These are phyloP conservation scores for Anoplophora glabripennis DNA, from an alignment of 1,140 invertebrate genomes.

Conservation along the genomic window DNA sequence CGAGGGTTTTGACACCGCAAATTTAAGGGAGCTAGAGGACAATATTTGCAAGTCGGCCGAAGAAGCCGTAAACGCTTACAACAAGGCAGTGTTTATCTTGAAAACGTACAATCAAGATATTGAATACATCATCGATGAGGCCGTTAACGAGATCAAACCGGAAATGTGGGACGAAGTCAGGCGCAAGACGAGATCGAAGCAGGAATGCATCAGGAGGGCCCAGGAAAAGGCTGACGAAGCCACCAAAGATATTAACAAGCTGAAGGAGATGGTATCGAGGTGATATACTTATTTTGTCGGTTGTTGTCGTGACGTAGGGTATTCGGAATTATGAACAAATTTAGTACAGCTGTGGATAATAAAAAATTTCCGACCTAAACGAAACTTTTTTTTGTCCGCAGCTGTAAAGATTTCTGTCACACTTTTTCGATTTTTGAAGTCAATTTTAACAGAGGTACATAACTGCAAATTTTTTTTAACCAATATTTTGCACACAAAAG, in stretches of 20 bases:
- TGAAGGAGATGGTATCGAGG: slow-evolving; percentile 40
- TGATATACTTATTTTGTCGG: background rate
- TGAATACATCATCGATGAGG: slow-evolving; percentile 57
- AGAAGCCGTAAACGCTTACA: slow-evolving; percentile 57
- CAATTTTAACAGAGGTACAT: too few species aligned
- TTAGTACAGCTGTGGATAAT: too few species aligned
- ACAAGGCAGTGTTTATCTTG: slow-evolving; percentile 54
- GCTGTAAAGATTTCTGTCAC: too few species aligned
- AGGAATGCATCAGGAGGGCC: slow-evolving; percentile 52
- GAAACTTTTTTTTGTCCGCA: too few species aligned
- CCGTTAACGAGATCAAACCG: slow-evolving; percentile 55
- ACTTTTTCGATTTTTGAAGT: too few species aligned
- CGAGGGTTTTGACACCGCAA: slow-evolving; percentile 37
- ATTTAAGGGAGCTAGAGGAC: slow-evolving; percentile 56
- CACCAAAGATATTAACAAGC: slow-evolving; percentile 41
- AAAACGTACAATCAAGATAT: slow-evolving; percentile 61
- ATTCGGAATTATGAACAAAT: too few species aligned
- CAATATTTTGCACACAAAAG: too few species aligned
- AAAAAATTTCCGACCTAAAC: too few species aligned
- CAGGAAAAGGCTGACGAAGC: slow-evolving; percentile 52
- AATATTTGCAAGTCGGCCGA: slow-evolving; percentile 53
- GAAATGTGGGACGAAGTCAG: slow-evolving; percentile 59
- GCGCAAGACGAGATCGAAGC: slow-evolving; percentile 55
- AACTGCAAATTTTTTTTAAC: too few species aligned
- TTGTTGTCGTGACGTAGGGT: too few species aligned